Evolutionary conservation across 2,888 invertebrate genomes (phyloP).

Genomic region (Pachydiplax longipennis): DNA sequence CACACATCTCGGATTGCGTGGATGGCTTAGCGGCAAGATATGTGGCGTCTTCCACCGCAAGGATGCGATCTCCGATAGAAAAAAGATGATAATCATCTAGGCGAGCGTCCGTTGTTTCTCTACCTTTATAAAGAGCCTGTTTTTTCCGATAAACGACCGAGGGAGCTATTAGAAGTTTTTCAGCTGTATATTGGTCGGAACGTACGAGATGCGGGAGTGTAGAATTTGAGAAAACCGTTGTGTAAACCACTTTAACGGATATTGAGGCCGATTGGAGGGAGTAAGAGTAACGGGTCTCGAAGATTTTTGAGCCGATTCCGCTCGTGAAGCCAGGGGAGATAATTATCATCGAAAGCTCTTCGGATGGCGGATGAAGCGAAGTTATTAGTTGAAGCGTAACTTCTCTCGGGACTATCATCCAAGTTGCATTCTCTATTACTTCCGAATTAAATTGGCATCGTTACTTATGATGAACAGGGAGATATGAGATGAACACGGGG

Average conservation of each 20-base stretch:
- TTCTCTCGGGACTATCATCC: conserved; percentile 68
- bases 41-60: neutral
- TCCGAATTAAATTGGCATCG: too few species aligned
- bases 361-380: conserved; percentile 76
- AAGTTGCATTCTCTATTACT: conserved; percentile 59
- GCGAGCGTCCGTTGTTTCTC: neutral
- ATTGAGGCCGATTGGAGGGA: neutral
- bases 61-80: neutral
- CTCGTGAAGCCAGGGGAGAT: too few species aligned
- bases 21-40: neutral
- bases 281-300: neutral
- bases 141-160: too few species aligned
- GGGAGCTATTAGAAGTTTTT: neutral
- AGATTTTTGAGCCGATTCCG: too few species aligned
- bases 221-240: neutral
- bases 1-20: neutral
- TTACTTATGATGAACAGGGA: too few species aligned
- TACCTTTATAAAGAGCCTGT: too few species aligned
- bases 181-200: neutral
- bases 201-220: neutral
- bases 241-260: neutral
- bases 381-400: conserved; percentile 64
- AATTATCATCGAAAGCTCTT: conserved; percentile 57
- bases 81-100: neutral
- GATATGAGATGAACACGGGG: too few species aligned